Percentiles rank a stretch among this genome's conserved stretches.
Conservation (phyloP, 2,797 vertebrate genomes). For the Esox masquinongy region DNA sequence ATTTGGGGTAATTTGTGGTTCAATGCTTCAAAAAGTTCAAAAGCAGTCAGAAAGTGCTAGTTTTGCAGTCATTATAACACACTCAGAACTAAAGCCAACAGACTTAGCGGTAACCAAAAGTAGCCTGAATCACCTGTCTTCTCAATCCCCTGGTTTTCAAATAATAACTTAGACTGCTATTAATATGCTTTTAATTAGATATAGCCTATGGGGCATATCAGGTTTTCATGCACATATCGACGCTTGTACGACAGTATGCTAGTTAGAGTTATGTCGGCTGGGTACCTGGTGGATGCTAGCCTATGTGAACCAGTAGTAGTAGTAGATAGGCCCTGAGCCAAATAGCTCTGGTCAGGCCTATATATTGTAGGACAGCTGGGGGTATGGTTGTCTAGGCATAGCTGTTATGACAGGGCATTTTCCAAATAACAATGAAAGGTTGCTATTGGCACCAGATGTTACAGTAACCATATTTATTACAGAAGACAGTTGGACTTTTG, state of each 20-base stretch:
- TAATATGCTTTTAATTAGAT: not conserved
- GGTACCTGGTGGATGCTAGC: not conserved
- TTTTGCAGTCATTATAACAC: not conserved
- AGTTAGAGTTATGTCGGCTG: not conserved
- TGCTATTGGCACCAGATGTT: not conserved
- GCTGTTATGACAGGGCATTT: not conserved
- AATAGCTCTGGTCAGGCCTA: not conserved
- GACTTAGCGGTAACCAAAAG: conserved; percentile 7
- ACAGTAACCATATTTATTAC: not conserved
- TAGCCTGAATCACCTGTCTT: conserved; percentile 12
- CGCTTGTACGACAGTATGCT: not conserved
- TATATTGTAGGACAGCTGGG: not conserved
- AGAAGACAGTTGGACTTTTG: not conserved
- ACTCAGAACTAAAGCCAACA: conserved; percentile 10
- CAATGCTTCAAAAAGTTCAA: not conserved
- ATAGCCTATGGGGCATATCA: not conserved
- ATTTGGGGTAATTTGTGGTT: not conserved
- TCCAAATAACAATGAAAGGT: not conserved
- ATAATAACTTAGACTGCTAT: not conserved
- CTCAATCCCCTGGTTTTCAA: not conserved
- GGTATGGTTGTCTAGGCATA: not conserved
- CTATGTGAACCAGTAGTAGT: not conserved
- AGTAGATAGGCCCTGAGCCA: not conserved
- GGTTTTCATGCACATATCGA: not conserved
- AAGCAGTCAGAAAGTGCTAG: not conserved